Evolutionary conservation across 2,797 vertebrate species (phyloP), one percentile per base, ranked within the genome.

Genomic region (Melanotaenia parkinsoni): DNA sequence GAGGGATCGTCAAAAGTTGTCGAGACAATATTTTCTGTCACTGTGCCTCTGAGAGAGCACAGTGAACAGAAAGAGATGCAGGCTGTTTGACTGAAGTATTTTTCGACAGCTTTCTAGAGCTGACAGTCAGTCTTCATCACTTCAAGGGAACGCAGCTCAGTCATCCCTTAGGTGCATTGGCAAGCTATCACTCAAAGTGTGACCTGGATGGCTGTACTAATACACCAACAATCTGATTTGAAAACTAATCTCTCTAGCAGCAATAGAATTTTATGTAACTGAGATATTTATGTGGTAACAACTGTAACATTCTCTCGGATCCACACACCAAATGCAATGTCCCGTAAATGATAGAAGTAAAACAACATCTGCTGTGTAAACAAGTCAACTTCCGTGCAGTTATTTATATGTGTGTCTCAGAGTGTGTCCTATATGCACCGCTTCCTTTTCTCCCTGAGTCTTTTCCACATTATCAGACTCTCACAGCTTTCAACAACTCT

Each of bases 91-190:
- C 61, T 78, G 75, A 78, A 83, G 73, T 81, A 37, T 72, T 85
- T 85, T 76, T 81, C 71, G 58, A 67, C 79, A 28, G 14, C 81
- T 86, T 84, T 86, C 70, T 80, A 72, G 71, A 80, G 69, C 77
- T 86, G 87, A 90, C 86, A 82, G 81, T 56, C 86, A 82, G 79
- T 84, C 82, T 82, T 85, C 81, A 75, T 66, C 32, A 35, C 86
- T 88, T 89, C 84, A 89, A 88, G 82, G 80, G 77, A 84, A 80
- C 67, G 79, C 78, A 86, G 72, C 85, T 86, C 82, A 71, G 74
- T 81, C 85, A 73, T 81, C 82, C 81, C 87, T 67, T 69, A 73
- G 88, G 86, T 86, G 74, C 78, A 70, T 59, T 82, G 86, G 89
- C 82, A 77, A 83, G 76, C 80, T 16, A 88, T 90, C 87, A 88